phyloP scores from a whole-genome alignment of 2,113 vertebrate species.

The Syngnathoides biaculeatus region DNA sequence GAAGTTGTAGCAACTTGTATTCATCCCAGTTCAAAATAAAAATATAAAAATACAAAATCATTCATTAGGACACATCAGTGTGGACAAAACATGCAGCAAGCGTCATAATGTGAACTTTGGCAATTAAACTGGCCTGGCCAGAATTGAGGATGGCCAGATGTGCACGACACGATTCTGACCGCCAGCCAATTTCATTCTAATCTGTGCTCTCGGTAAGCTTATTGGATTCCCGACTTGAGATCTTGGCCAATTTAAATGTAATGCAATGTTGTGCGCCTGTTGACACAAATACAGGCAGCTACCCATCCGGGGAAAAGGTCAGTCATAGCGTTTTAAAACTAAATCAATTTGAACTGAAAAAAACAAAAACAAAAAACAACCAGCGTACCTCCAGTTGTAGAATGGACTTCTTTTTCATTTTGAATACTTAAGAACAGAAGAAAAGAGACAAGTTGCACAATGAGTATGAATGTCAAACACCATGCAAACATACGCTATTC shows the following conservation, averaged over 20 bases:
- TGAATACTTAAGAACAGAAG: slow-evolving; percentile 71
- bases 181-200: slow-evolving; percentile 60
- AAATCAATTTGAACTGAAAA: slow-evolving; percentile 7
- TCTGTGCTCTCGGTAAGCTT: slow-evolving; percentile 47
- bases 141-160: slow-evolving; percentile 43
- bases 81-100: slow-evolving; percentile 55
- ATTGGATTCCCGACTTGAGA: slow-evolving; percentile 45
- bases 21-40: not conserved
- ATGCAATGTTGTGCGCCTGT: not conserved
- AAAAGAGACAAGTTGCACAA: slow-evolving; percentile 60
- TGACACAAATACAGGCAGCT: not conserved
- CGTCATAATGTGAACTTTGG: slow-evolving; percentile 34
- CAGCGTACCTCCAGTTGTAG: slow-evolving; percentile 73
- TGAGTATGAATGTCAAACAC: slow-evolving; percentile 30
- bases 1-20: slow-evolving; percentile 5
- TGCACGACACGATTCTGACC: slow-evolving; percentile 55
- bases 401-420: slow-evolving; percentile 74
- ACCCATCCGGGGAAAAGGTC: slow-evolving; percentile 4
- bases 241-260: slow-evolving; percentile 44
- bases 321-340: not conserved
- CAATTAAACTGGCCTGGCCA: slow-evolving; percentile 35
- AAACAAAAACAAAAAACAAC: slow-evolving; percentile 49
- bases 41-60: not conserved
- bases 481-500: not conserved
- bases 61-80: slow-evolving; percentile 15